Evolutionary conservation across 2,113 vertebrate species (phyloP).

Genomic region (Tricholaema leucomelas): DNA sequence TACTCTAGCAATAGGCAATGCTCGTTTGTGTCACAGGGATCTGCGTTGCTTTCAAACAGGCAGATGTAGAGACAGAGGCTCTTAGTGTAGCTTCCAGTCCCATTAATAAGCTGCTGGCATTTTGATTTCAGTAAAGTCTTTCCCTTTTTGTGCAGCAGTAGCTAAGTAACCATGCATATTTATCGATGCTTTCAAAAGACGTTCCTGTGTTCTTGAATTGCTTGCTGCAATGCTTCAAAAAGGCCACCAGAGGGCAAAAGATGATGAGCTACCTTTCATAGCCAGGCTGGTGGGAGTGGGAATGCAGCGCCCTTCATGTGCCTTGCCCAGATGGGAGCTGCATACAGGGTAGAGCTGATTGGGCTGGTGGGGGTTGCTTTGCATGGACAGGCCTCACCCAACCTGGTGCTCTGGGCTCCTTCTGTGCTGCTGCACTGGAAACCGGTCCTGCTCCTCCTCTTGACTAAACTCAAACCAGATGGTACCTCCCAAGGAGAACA

Average conservation of each 20-base stretch:
- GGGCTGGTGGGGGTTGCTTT: not conserved
- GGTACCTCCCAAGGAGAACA: not conserved
- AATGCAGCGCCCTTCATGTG: fast-evolving
- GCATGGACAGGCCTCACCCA: not conserved
- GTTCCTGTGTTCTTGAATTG: not conserved
- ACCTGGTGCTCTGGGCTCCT: not conserved
- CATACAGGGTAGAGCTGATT: not conserved
- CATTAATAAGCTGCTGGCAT: not conserved
- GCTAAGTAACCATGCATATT: not conserved
- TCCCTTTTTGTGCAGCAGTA: not conserved
- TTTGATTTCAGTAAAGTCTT: not conserved
- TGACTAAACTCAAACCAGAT: not conserved
- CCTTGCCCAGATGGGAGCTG: not conserved
- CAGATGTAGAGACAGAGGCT: not conserved
- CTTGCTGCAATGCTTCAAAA: not conserved
- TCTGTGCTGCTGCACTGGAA: not conserved
- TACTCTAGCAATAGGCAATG: not conserved
- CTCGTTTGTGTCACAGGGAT: not conserved
- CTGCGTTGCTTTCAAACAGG: not conserved
- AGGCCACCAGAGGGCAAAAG: conserved; percentile 6
- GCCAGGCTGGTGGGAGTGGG: fast-evolving
- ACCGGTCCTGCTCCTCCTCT: not conserved
- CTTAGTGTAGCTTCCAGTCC: not conserved
- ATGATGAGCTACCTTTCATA: not conserved
- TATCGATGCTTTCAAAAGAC: fast-evolving